These are phyloP conservation scores for Pyrrhosoma nymphula DNA, from an alignment of 2,888 invertebrate species.

Conservation along the genomic window DNA sequence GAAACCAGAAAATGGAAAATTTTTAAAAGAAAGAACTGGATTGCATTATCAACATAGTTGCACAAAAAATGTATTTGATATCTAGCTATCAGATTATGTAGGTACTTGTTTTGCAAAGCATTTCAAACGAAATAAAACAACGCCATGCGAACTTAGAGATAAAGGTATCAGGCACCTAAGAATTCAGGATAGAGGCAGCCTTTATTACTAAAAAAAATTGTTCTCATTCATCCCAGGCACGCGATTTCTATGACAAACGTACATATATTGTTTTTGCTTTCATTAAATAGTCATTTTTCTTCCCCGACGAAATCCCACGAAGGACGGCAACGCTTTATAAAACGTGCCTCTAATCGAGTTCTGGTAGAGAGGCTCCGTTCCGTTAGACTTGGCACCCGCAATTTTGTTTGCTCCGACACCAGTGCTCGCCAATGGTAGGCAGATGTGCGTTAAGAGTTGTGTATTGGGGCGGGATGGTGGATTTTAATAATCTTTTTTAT, in stretches of 20 bases:
- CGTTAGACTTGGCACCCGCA: conserved; percentile 30
- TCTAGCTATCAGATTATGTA: too few species aligned
- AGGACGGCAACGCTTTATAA: neutral
- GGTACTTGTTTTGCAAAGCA: conserved; percentile 2
- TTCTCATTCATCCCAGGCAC: neutral
- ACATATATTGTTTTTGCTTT: neutral
- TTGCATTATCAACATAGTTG: neutral
- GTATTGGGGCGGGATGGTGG: neutral
- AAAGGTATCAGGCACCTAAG: neutral
- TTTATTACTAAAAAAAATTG: neutral
- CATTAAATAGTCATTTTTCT: neutral
- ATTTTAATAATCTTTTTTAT: neutral
- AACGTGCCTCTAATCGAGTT: neutral
- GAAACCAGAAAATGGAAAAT: neutral
- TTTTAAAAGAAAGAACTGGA: neutral
- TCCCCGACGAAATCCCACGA: neutral
- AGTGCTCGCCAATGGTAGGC: neutral
- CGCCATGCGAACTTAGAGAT: conserved; percentile 18
- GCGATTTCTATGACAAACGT: too few species aligned
- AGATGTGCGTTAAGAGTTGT: neutral
- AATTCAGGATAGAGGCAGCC: conserved; percentile 22
- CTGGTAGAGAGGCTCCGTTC: neutral
- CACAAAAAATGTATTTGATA: neutral
- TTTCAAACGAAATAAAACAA: conserved; percentile 1
- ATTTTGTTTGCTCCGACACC: neutral